Evolutionary conservation across 2,113 vertebrate genomes (phyloP).

Genomic region (Corydoras maculifer): DNA sequence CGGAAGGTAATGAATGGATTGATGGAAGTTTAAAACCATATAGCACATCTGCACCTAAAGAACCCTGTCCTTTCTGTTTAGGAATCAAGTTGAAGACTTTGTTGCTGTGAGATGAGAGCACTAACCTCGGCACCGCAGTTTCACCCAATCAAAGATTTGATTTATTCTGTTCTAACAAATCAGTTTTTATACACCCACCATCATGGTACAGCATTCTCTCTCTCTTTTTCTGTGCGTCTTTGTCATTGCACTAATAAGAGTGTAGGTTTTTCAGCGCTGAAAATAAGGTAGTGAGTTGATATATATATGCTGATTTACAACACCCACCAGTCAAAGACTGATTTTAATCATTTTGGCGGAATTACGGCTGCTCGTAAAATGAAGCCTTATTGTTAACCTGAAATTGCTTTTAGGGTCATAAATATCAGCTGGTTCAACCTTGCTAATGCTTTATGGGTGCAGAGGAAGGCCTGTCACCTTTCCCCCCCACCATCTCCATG

Average conservation of each 20-base stretch:
- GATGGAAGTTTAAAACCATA: no score
- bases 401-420: slow-evolving; percentile 60
- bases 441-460: slow-evolving; percentile 57
- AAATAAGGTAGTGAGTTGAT: slow-evolving; percentile 42
- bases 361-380: slow-evolving; percentile 57
- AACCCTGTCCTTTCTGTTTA: no score
- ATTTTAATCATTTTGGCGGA: slow-evolving; percentile 64
- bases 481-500: slow-evolving; percentile 37
- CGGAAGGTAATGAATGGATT: no score
- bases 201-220: background rate
- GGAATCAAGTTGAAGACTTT: no score
- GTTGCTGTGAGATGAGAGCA: no score
- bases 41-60: no score
- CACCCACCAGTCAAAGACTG: slow-evolving; percentile 51
- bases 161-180: no score
- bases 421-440: slow-evolving; percentile 59
- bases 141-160: no score
- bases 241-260: slow-evolving; percentile 1
- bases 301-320: slow-evolving; percentile 36
- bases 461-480: slow-evolving; percentile 29
- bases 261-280: background rate
- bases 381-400: slow-evolving; percentile 61
- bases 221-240: background rate
- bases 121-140: no score
- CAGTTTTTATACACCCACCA: no score